Percentiles rank a stretch among this genome's conserved stretches.
Evolutionary conservation across 1,140 invertebrate genomes (phyloP).

Genomic region (Acromyrmex charruanus): DNA sequence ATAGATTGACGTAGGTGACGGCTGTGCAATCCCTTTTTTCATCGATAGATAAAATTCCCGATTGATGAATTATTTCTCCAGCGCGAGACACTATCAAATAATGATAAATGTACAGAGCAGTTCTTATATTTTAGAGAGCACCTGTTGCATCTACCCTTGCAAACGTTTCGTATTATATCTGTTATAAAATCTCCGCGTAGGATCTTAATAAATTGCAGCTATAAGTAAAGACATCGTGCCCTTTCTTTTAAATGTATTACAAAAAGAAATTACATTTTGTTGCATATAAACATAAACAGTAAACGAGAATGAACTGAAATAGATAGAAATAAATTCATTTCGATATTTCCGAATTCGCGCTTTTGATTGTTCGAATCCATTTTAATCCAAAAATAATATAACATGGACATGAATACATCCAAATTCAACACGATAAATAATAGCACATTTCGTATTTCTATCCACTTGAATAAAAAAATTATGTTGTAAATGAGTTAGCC

Average conservation of each 20-base stretch:
- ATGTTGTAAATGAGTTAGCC: no score
- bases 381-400: no score
- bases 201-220: background rate
- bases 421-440: no score
- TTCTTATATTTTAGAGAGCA: background rate
- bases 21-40: background rate
- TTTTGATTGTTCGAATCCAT: no score
- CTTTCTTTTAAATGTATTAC: background rate
- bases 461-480: no score
- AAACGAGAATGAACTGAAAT: no score
- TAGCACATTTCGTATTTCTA: no score
- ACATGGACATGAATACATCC: no score
- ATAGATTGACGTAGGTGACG: background rate
- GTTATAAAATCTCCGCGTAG: background rate
- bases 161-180: background rate
- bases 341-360: no score
- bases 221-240: background rate
- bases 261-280: background rate
- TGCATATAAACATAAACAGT: background rate
- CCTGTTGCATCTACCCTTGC: constrained; percentile 23
- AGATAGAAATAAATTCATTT: no score
- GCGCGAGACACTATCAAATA: background rate
- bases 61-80: background rate
- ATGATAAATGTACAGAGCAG: background rate
- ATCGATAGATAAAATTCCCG: constrained; percentile 32